Evolutionary conservation across 2,113 vertebrate genomes (phyloP).

Genomic region (Planiliza haematocheilus): DNA sequence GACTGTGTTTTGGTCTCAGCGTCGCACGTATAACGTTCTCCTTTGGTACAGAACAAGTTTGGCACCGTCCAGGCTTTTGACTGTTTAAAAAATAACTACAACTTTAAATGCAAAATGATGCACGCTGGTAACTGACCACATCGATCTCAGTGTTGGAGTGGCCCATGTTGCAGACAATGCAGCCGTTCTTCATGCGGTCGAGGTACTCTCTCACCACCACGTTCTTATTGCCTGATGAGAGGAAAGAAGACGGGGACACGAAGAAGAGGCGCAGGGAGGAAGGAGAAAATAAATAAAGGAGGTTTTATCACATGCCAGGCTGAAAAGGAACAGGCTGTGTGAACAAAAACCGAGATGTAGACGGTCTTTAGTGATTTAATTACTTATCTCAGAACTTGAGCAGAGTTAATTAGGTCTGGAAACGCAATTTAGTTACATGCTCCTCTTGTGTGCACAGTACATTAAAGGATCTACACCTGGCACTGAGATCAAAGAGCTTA

Average conservation of each 20-base stretch:
- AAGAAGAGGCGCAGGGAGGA: background rate
- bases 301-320: background rate
- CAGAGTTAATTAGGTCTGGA: constrained; percentile 16
- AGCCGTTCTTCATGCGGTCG: constrained; percentile 98
- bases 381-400: constrained; percentile 1
- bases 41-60: background rate
- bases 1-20: background rate
- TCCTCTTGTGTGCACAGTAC: background rate
- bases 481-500: background rate
- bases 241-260: background rate
- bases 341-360: background rate
- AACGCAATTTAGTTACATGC: background rate
- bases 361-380: constrained; percentile 1
- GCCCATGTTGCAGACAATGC: constrained; percentile 99
- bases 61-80: background rate
- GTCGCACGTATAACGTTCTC: too few species aligned
- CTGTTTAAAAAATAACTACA: background rate
- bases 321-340: background rate
- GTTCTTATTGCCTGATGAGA: constrained; percentile 93
- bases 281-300: background rate
- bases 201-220: constrained; percentile 96
- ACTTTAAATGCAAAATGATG: background rate
- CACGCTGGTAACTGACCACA: constrained; percentile 85
- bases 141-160: constrained; percentile 99
- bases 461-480: background rate